Evolutionary conservation across 2,888 invertebrate species (phyloP).

Genomic region (Drosophila mettleri): DNA sequence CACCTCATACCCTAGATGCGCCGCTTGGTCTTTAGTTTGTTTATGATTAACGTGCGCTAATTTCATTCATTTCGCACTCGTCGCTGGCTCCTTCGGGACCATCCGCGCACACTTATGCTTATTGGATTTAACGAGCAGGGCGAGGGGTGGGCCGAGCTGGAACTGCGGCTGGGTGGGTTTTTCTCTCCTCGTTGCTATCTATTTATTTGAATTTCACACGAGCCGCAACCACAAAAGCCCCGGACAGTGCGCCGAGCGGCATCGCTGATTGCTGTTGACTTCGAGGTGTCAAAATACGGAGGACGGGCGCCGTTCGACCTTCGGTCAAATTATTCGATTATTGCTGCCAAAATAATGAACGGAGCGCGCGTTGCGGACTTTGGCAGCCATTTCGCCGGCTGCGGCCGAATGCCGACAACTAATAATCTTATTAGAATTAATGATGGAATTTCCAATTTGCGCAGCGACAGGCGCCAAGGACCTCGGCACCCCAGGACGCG

Average conservation of each 20-base stretch:
- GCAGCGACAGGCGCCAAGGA: conserved; percentile 54
- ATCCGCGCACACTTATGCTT: conserved; percentile 66
- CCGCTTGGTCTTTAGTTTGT: conserved; percentile 61
- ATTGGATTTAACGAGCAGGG: conserved; percentile 60
- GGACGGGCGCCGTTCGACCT: conserved; percentile 48
- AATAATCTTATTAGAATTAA: conserved; percentile 84
- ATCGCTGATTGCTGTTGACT: conserved; percentile 67
- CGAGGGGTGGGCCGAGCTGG: not conserved
- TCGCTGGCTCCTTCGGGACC: conserved; percentile 57
- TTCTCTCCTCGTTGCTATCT: conserved; percentile 25
- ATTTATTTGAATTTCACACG: conserved; percentile 65
- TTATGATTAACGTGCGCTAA: conserved; percentile 80
- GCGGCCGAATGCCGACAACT: conserved; percentile 63
- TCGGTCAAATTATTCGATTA: conserved; percentile 60
- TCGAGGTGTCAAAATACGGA: conserved; percentile 74
- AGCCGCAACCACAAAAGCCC: conserved; percentile 52
- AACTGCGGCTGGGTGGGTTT: not conserved
- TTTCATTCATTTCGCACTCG: conserved; percentile 77
- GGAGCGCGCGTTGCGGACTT: not conserved
- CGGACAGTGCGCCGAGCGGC: conserved; percentile 22
- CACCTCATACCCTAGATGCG: not conserved
- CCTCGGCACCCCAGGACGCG: not conserved
- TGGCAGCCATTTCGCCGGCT: conserved; percentile 35
- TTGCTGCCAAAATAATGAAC: conserved; percentile 30
- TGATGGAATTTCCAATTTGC: conserved; percentile 80